These are phyloP conservation scores for Hydropotes inermis DNA, from an alignment of 2,113 vertebrate species.

Conservation along the genomic window DNA sequence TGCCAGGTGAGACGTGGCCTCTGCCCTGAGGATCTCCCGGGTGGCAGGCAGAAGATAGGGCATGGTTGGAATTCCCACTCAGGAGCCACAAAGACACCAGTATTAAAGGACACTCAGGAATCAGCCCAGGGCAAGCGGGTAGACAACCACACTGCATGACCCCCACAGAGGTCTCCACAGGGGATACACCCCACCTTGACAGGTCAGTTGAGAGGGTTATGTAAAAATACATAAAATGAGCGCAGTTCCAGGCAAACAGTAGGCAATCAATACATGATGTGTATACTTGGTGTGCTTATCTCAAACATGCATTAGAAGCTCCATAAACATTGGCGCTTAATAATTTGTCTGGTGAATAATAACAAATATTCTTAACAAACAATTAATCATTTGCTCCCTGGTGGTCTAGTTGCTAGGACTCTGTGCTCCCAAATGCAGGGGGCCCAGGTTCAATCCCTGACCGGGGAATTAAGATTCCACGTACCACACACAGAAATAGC, in stretches of 20 bases:
- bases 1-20: not conserved
- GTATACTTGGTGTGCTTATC: not conserved
- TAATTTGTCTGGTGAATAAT: not conserved
- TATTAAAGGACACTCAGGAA: no score
- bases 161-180: not conserved
- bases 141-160: not conserved
- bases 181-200: no score
- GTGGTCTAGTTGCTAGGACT: not conserved
- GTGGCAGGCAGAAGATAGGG: not conserved
- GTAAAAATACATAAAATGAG: not conserved
- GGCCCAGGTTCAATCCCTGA: not conserved
- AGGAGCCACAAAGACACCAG: not conserved
- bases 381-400: not conserved
- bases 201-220: not conserved
- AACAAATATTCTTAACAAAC: not conserved
- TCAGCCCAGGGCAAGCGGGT: accelerated
- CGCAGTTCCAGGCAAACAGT: not conserved
- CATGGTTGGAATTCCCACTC: not conserved
- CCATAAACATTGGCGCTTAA: not conserved
- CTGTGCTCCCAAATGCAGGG: not conserved
- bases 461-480: not conserved
- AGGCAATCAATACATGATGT: not conserved
- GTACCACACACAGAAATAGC: not conserved
- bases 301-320: not conserved
- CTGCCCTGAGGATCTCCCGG: no score